Conservation (phyloP, 2,797 vertebrate species). For the Ceryle rudis region DNA sequence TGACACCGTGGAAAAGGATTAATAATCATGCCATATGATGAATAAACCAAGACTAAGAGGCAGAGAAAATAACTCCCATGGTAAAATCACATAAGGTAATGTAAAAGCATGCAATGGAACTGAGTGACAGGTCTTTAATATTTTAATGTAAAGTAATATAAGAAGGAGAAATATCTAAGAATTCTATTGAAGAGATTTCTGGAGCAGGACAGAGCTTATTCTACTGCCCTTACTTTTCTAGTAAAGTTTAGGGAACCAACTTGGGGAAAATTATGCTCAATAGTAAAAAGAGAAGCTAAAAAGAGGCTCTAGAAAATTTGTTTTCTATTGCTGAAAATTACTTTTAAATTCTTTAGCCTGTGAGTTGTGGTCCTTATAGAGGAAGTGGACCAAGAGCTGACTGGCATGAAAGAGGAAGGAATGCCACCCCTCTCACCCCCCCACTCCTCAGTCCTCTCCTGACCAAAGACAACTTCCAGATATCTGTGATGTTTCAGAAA, state of each 20-base stretch:
- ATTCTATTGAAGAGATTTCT: neutral
- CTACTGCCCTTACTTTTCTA: neutral
- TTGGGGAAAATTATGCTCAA: neutral
- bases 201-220: neutral
- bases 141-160: slow-evolving; percentile 21
- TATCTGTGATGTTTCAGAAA: neutral
- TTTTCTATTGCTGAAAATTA: neutral
- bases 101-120: neutral
- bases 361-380: neutral
- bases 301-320: neutral
- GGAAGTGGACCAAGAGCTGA: neutral
- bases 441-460: too few relatives aligned
- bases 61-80: neutral
- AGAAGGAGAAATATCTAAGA: slow-evolving; percentile 2
- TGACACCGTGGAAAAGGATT: neutral
- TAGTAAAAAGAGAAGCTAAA: neutral
- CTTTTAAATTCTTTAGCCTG: neutral
- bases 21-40: neutral
- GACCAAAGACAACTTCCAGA: neutral
- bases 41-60: neutral
- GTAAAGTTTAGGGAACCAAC: neutral
- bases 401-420: neutral
- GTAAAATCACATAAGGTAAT: neutral
- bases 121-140: neutral
- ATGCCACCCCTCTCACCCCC: too few relatives aligned